These are phyloP conservation scores for Morphnarchus princeps DNA, from an alignment of 2,113 vertebrate genomes.

Conservation along the genomic window DNA sequence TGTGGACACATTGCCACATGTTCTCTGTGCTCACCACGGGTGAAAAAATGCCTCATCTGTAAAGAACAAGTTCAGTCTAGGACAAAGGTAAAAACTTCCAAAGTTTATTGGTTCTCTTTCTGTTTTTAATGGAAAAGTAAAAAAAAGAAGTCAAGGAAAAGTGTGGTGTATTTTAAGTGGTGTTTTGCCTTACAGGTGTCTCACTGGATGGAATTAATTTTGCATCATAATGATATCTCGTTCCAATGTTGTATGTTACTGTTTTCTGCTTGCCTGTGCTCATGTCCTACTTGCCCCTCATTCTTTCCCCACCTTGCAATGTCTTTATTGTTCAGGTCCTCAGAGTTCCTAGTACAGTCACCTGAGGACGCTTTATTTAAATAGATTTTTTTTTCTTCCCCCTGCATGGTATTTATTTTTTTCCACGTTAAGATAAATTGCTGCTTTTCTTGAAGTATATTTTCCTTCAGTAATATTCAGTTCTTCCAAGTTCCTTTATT, in stretches of 20 bases:
- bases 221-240: neutral
- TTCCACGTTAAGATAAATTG: neutral
- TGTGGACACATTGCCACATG: slow-evolving; percentile 98
- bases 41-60: slow-evolving; percentile 99
- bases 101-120: neutral
- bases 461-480: neutral
- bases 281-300: neutral
- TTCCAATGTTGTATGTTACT: neutral
- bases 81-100: slow-evolving; percentile 85
- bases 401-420: neutral
- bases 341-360: neutral
- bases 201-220: neutral
- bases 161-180: neutral
- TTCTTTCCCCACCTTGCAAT: neutral
- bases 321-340: neutral
- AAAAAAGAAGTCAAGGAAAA: neutral
- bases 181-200: neutral
- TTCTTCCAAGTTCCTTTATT: neutral
- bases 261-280: neutral
- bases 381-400: neutral
- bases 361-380: neutral
- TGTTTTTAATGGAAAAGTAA: neutral
- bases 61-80: slow-evolving; percentile 98
- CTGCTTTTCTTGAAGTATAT: neutral
- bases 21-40: slow-evolving; percentile 96